phyloP scores from a whole-genome alignment of 1,140 invertebrate genomes.

The Andricus grossulariae region DNA sequence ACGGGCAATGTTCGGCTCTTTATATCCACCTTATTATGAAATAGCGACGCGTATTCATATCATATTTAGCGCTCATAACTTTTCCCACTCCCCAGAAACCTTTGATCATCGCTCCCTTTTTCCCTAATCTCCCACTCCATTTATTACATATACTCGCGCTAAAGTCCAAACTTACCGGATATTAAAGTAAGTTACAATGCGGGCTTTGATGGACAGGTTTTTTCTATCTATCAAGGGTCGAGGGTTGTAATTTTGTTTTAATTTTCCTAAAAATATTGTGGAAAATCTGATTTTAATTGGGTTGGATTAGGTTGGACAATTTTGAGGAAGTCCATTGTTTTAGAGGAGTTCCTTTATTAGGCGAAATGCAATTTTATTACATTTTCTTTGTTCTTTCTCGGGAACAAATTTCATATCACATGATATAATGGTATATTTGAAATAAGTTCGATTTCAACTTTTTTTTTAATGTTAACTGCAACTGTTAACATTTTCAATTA shows the following conservation, averaged over 20 bases:
- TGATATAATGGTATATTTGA: too few species aligned
- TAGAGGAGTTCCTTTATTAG: too few species aligned
- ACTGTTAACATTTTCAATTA: too few species aligned
- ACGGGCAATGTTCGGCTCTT: conserved; percentile 45
- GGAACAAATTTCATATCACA: too few species aligned
- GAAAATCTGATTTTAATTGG: background rate
- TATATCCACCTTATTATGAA: conserved; percentile 55
- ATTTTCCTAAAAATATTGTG: background rate
- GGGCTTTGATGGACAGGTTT: background rate
- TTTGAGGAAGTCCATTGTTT: too few species aligned
- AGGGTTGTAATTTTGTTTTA: background rate
- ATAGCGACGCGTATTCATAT: conserved; percentile 65
- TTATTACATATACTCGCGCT: conserved; percentile 23
- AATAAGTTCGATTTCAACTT: too few species aligned
- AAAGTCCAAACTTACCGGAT: conserved; percentile 26
- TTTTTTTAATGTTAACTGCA: too few species aligned
- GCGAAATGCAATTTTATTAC: too few species aligned
- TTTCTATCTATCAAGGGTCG: background rate
- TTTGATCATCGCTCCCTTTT: conserved; percentile 35
- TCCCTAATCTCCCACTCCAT: conserved; percentile 23
- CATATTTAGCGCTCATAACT: conserved; percentile 59
- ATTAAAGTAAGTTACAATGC: conserved; percentile 15
- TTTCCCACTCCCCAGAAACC: conserved; percentile 36
- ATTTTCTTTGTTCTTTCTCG: too few species aligned
- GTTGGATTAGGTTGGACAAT: too few species aligned